Conservation (phyloP, 2,888 invertebrate species). For the Unio pictorum region DNA sequence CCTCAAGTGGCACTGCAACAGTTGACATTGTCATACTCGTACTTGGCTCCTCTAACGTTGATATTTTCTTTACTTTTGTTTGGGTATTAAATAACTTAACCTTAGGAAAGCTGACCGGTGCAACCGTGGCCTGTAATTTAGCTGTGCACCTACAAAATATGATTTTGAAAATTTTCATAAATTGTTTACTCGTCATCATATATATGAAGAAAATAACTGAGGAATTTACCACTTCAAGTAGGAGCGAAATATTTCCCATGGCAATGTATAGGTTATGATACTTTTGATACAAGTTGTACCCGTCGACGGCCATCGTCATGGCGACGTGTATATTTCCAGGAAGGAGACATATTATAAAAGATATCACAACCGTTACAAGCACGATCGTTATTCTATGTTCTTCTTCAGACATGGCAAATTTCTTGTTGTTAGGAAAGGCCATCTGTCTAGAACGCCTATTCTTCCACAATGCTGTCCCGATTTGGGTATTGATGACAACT, state of each 20-base stretch:
- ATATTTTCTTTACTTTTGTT: too few species aligned
- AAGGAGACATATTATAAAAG: conserved; percentile 31
- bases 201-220: conserved; percentile 42
- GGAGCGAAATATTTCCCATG: conserved; percentile 24
- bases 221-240: conserved; percentile 37
- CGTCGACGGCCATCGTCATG: conserved; percentile 10
- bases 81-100: too few species aligned
- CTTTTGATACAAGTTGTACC: conserved; percentile 29
- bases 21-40: too few species aligned
- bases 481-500: conserved; percentile 21
- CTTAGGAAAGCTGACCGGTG: too few species aligned
- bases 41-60: too few species aligned
- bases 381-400: conserved; percentile 31
- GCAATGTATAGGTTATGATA: conserved; percentile 38
- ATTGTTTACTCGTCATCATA: conserved; percentile 15
- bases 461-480: conserved; percentile 15
- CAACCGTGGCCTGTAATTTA: too few species aligned
- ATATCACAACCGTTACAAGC: conserved; percentile 24
- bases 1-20: too few species aligned
- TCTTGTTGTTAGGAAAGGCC: background rate
- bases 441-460: conserved; percentile 16
- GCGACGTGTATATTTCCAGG: conserved; percentile 27
- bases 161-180: too few species aligned
- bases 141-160: too few species aligned
- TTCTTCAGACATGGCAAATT: conserved; percentile 9